Conservation (phyloP, 2,797 vertebrate genomes). For the Rhabdophis nuchalis region DNA sequence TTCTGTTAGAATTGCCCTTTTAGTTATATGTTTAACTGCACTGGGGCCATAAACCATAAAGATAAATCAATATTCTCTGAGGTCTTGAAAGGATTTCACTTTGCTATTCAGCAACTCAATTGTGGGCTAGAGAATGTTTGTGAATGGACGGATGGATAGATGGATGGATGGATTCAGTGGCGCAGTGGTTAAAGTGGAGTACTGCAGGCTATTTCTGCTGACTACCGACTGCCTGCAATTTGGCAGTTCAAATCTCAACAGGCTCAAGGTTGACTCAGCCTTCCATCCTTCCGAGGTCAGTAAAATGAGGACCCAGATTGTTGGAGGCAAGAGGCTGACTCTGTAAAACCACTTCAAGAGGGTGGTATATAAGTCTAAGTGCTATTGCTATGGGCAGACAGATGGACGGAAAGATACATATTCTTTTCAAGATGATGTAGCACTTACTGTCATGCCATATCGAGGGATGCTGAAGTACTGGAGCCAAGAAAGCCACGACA, state of each 20-base stretch:
- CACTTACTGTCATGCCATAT: conserved; percentile 84
- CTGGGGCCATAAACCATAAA: neutral
- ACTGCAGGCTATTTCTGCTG: too few relatives aligned
- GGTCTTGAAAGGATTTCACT: neutral
- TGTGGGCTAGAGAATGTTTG: neutral
- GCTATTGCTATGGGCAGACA: neutral
- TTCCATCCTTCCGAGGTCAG: too few relatives aligned
- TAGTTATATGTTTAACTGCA: neutral
- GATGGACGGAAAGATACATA: neutral
- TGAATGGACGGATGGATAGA: neutral
- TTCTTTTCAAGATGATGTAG: neutral
- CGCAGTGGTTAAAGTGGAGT: too few relatives aligned
- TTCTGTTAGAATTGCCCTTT: neutral
- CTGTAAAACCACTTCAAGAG: too few relatives aligned
- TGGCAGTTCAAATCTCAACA: too few relatives aligned
- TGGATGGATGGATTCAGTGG: neutral
- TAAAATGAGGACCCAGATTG: too few relatives aligned
- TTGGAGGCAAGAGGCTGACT: too few relatives aligned
- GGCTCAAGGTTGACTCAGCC: too few relatives aligned
- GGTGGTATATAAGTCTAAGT: too few relatives aligned
- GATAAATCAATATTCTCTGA: neutral
- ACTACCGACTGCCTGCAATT: too few relatives aligned
- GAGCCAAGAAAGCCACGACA: conserved; percentile 86
- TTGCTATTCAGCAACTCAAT: neutral
- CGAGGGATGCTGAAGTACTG: conserved; percentile 91